Conservation (phyloP, 2,888 invertebrate genomes). For the Drosophila paracracens region DNA sequence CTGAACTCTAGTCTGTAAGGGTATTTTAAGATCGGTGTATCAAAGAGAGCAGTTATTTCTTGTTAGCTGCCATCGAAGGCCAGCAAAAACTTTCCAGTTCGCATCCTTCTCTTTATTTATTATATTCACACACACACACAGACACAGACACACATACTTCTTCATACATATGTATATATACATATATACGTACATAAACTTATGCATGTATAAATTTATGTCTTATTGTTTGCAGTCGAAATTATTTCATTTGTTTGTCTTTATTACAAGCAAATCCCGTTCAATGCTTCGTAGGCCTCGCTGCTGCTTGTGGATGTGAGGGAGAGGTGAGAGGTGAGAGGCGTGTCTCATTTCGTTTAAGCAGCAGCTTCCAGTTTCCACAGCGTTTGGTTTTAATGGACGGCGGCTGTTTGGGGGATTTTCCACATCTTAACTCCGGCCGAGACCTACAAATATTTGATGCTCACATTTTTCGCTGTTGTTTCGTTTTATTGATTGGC, state of each 20-base stretch:
- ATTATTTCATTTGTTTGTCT: conserved; percentile 82
- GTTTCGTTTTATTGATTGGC: conserved; percentile 78
- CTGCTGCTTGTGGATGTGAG: conserved; percentile 2
- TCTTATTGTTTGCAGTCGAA: conserved; percentile 80
- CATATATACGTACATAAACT: conserved; percentile 7
- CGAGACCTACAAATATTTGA: conserved; percentile 79
- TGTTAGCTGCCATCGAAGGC: conserved; percentile 10
- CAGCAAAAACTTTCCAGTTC: conserved; percentile 42
- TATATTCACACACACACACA: conserved; percentile 16
- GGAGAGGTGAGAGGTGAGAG: neutral
- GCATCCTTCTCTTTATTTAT: conserved; percentile 47
- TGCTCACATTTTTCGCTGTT: conserved; percentile 67
- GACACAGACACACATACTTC: conserved; percentile 3
- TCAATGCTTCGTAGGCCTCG: conserved; percentile 60
- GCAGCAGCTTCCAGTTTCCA: conserved; percentile 65
- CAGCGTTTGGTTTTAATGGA: conserved; percentile 79
- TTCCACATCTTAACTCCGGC: conserved; percentile 80
- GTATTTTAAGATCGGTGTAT: neutral
- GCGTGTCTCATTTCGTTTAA: conserved; percentile 43
- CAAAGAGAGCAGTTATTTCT: neutral
- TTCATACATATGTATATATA: neutral
- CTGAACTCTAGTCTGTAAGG: neutral
- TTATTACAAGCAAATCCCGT: conserved; percentile 76
- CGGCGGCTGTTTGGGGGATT: conserved; percentile 68
- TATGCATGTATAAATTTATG: conserved; percentile 80